Conservation (phyloP, 2,113 vertebrate genomes). For the Lichenostomus cassidix region DNA sequence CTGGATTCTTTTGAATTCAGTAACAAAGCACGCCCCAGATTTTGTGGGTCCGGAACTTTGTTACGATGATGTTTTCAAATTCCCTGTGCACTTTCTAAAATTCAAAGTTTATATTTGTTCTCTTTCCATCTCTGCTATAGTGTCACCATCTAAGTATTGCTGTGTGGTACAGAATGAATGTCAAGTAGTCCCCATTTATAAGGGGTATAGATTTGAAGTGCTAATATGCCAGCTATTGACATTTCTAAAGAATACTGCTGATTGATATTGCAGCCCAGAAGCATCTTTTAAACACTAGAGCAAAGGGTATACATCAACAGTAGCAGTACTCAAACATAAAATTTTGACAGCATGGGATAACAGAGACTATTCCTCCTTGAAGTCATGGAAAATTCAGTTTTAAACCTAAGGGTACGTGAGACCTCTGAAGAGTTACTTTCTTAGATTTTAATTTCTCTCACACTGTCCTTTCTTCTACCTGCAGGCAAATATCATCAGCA, state of each 20-base stretch:
- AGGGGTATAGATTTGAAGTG: conserved; percentile 54
- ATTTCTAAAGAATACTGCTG: conserved; percentile 62
- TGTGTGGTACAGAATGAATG: conserved; percentile 54
- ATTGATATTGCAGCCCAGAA: conserved; percentile 10
- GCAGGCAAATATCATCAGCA: background rate
- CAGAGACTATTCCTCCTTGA: background rate
- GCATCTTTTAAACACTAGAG: conserved; percentile 31
- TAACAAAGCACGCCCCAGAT: background rate
- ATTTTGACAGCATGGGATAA: conserved; percentile 9
- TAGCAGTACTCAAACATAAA: background rate
- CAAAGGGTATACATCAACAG: conserved; percentile 23
- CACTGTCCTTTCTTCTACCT: background rate
- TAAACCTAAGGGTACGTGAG: background rate
- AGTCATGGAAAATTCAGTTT: background rate
- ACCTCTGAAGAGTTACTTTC: background rate
- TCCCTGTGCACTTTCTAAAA: background rate
- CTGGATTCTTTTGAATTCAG: background rate
- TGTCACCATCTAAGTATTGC: background rate
- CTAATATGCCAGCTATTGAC: conserved; percentile 56
- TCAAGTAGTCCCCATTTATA: conserved; percentile 46
- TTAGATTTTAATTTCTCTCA: background rate
- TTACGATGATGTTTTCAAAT: background rate
- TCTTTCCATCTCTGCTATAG: background rate
- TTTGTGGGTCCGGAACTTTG: background rate
- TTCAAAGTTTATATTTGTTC: background rate